Base-by-base conservation (phyloP, 2,797 vertebrate species). In the Aquila chrysaetos region DNA sequence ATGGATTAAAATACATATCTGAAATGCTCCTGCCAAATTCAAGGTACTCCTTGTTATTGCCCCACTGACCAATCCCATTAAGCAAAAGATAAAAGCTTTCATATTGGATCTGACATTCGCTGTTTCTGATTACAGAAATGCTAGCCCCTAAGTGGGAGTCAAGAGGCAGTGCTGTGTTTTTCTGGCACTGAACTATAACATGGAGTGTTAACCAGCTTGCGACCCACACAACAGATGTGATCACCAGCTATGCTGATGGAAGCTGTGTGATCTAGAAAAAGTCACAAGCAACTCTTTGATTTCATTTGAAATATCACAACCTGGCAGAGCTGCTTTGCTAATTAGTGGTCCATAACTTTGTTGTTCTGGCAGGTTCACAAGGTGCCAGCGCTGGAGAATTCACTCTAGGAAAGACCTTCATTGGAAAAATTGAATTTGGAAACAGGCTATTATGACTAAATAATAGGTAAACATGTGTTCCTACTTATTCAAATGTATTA, bases 241-340 rank as follows among this genome's bases (percentile, higher is more conserved):
- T 85, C 88, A 76, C 73, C 72, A 95, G 69, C 72, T 79, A 59
- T 57, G 25, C 67, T 93, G 90, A 63, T 69, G 75, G 85, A 90
- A 77, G 81, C 28, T 77, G 79, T 49, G 60, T 82, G 53, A 83
- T 86, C 75, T 84, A 82, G 64, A 94, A 90, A 92, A 96, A 85
- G 53, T 57, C 83, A 78, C 35, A 69, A 49, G 60, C 54, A 81
- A 63, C 60, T 76, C 35, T 81, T 67, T 76, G 24, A 80, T 84
- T 92, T 93, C 25, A 33, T 11, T 75, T 63, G 46, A 92, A 94
- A 83, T 59, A 63, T 16, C 64, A 56, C 39, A 84, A 0, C 28
- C 41, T 78, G 61, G 33, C 11, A 68, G 59, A 78, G 31, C 41
- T 92, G 31, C 39, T 93, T 92, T 88, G 60, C 61, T 96, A 75